A percentile compares a stretch with the other conserved stretches of the same genome.
These are phyloP conservation scores for Lepus timidus DNA, from an alignment of 2,113 vertebrate genomes.

Conservation along the genomic window DNA sequence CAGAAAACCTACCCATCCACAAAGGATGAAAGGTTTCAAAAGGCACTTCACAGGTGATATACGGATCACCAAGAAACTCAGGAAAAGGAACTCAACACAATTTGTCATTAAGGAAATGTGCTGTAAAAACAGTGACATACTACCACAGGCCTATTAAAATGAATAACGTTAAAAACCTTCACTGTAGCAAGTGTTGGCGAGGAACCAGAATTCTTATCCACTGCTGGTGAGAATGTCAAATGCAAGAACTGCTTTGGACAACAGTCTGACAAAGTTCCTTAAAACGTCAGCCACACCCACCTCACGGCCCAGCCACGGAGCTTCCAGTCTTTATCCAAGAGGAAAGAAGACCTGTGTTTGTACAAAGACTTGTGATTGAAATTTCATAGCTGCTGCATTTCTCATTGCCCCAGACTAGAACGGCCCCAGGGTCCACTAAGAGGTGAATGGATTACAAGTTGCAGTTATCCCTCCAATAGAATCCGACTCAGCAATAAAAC, in stretches of 20 bases:
- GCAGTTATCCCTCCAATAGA: background rate
- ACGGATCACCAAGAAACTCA: background rate
- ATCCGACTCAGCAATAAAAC: background rate
- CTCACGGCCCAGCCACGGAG: background rate
- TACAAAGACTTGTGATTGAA: background rate
- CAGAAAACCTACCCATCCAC: background rate
- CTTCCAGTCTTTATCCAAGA: background rate
- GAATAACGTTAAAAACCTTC: background rate
- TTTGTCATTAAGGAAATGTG: background rate
- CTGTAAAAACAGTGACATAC: constrained; percentile 4
- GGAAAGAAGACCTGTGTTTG: background rate
- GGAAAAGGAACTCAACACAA: background rate
- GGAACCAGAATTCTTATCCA: background rate
- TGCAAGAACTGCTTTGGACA: constrained; percentile 1
- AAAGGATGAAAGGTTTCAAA: background rate
- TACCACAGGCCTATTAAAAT: background rate
- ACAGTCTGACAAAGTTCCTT: background rate
- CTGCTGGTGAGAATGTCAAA: background rate
- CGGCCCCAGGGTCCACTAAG: background rate
- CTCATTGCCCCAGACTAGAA: background rate
- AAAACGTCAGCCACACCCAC: background rate
- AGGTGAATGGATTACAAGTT: background rate
- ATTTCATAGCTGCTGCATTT: background rate
- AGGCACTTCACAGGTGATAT: background rate
- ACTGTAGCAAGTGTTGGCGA: background rate